Evolutionary conservation across 2,888 invertebrate genomes (phyloP).

Genomic region (Apodemia mormo): DNA sequence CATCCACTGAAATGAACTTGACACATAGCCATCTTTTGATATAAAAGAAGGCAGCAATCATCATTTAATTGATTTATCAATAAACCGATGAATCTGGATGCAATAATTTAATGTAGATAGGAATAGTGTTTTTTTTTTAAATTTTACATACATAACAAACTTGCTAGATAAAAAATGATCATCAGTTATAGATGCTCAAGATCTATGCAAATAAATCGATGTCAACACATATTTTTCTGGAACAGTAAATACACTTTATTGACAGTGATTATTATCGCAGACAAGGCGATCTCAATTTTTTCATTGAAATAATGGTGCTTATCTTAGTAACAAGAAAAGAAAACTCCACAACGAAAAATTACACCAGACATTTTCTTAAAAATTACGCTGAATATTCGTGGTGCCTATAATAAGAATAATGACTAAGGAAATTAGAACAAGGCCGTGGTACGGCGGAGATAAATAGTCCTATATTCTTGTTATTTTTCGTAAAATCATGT

Average conservation of each 20-base stretch:
- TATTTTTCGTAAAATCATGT: not conserved
- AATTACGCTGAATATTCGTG: constrained; percentile 27
- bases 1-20: too few relatives aligned
- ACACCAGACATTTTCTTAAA: constrained; percentile 25
- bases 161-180: too few relatives aligned
- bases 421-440: constrained; percentile 37
- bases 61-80: too few relatives aligned
- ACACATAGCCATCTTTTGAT: too few relatives aligned
- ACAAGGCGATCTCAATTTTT: not conserved
- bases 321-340: constrained; percentile 9
- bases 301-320: constrained; percentile 10
- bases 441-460: constrained; percentile 34
- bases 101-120: too few relatives aligned
- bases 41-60: too few relatives aligned
- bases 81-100: too few relatives aligned
- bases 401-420: constrained; percentile 34
- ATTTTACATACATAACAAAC: too few relatives aligned
- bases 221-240: not conserved
- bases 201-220: too few relatives aligned
- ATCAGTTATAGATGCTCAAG: too few relatives aligned
- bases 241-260: not conserved
- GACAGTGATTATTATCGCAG: not conserved
- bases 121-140: too few relatives aligned
- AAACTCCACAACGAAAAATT: constrained; percentile 18
- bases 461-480: constrained; percentile 26